A percentile compares a stretch with the other conserved stretches of the same genome.
phyloP scores from a whole-genome alignment of 1,140 invertebrate species.

The Acromyrmex echinatior region DNA sequence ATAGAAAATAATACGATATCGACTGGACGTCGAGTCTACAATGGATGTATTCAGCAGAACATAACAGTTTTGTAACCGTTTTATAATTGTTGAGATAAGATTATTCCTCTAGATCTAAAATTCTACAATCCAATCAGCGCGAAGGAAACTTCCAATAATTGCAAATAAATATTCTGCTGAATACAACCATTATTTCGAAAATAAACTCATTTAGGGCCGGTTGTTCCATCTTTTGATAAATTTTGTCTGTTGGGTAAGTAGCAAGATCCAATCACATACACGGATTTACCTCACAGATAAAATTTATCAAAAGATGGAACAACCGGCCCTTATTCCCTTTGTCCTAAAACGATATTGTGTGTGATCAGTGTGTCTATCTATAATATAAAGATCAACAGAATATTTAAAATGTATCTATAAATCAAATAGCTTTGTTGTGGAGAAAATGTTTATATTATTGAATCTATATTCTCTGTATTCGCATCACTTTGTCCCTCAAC shows the following conservation, averaged over 20 bases:
- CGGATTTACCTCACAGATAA: too few relatives aligned
- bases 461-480: neutral
- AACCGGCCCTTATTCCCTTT: too few relatives aligned
- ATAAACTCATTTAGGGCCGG: neutral
- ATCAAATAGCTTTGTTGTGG: neutral
- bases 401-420: neutral
- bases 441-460: neutral
- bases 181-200: neutral
- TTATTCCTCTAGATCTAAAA: too few relatives aligned
- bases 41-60: slow-evolving; percentile 84
- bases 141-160: too few relatives aligned
- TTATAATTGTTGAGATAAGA: too few relatives aligned
- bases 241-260: too few relatives aligned
- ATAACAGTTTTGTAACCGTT: too few relatives aligned
- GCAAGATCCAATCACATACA: too few relatives aligned
- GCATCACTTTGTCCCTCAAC: neutral
- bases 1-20: slow-evolving; percentile 75
- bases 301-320: too few relatives aligned
- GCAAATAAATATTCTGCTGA: too few relatives aligned
- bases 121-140: too few relatives aligned
- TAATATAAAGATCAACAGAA: neutral
- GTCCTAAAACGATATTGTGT: neutral
- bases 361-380: neutral
- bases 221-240: too few relatives aligned
- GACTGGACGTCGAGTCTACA: slow-evolving; percentile 91